A percentile compares a stretch with the other conserved stretches of the same genome.
Evolutionary conservation across 2,113 vertebrate species (phyloP).

Genomic region (Gobio gobio): DNA sequence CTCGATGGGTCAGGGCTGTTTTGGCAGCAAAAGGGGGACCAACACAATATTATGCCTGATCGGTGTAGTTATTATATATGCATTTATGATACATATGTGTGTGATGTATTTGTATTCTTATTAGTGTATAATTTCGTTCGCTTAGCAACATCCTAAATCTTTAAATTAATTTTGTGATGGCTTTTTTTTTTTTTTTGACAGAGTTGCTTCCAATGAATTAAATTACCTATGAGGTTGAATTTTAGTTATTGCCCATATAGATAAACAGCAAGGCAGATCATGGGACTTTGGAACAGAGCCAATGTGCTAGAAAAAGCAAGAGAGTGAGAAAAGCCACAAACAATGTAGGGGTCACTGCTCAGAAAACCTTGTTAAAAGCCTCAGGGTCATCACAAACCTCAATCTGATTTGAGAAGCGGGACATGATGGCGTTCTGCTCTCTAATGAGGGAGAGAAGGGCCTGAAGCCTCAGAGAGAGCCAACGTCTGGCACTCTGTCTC

Average conservation of each 20-base stretch:
- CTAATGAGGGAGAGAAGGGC: slow-evolving; percentile 64
- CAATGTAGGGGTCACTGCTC: slow-evolving; percentile 6
- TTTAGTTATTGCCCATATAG: background rate
- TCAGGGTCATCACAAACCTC: slow-evolving; percentile 56
- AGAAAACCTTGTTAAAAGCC: slow-evolving; percentile 54
- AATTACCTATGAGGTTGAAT: background rate
- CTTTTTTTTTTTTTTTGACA: background rate
- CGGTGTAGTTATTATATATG: too few relatives aligned
- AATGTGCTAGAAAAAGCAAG: background rate
- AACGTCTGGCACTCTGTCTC: slow-evolving; percentile 55
- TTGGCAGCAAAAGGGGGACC: too few relatives aligned
- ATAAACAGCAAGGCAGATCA: background rate
- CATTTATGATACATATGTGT: too few relatives aligned
- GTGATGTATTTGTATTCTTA: too few relatives aligned
- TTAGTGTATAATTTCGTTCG: background rate
- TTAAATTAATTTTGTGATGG: background rate
- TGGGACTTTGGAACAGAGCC: background rate
- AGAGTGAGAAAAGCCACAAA: background rate
- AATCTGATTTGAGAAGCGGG: slow-evolving; percentile 64
- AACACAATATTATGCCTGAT: too few relatives aligned
- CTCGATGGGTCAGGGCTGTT: too few relatives aligned
- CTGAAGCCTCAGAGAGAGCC: slow-evolving; percentile 22
- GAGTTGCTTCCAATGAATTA: background rate
- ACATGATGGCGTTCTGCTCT: slow-evolving; percentile 62
- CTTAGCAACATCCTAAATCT: background rate